phyloP scores from a whole-genome alignment of 2,888 invertebrate species.

The Chalcosyrphus nemorum region DNA sequence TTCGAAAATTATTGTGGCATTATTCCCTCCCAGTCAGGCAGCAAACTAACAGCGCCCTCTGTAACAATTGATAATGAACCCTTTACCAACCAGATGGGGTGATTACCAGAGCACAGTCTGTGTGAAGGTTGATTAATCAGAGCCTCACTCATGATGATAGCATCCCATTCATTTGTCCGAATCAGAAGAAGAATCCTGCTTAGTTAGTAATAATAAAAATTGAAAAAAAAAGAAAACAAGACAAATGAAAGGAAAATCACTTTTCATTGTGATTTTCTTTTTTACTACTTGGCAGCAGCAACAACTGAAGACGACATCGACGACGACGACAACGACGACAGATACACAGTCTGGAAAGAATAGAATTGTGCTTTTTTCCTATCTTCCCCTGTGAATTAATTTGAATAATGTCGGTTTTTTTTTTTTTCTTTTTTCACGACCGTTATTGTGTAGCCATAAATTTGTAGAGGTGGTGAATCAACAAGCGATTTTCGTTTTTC shows the following conservation, averaged over 20 bases:
- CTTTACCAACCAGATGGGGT: slow-evolving; percentile 21
- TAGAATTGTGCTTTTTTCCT: slow-evolving; percentile 16
- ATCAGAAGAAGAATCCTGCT: slow-evolving; percentile 38
- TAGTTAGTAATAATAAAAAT: slow-evolving; percentile 3
- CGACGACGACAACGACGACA: background rate
- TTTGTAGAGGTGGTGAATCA: slow-evolving; percentile 56
- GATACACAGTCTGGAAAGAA: slow-evolving; percentile 22
- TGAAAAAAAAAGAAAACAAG: background rate
- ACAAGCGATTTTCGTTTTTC: slow-evolving; percentile 30
- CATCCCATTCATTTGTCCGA: slow-evolving; percentile 45
- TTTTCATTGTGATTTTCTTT: slow-evolving; percentile 4
- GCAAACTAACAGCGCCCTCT: slow-evolving; percentile 11
- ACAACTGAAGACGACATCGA: background rate
- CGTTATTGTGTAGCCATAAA: slow-evolving; percentile 30
- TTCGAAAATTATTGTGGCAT: slow-evolving; percentile 29
- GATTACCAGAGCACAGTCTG: slow-evolving; percentile 1
- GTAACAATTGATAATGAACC: slow-evolving; percentile 52
- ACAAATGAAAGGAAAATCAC: slow-evolving; percentile 48
- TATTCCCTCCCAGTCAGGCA: background rate
- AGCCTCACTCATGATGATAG: slow-evolving; percentile 3
- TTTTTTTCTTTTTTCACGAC: background rate
- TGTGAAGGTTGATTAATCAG: slow-evolving; percentile 49
- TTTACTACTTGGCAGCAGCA: background rate
- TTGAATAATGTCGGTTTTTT: slow-evolving; percentile 47
- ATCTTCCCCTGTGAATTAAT: slow-evolving; percentile 50